A percentile compares a stretch with the other conserved stretches of the same genome.
Evolutionary conservation across 2,113 vertebrate species (phyloP).

Genomic region (Myiopsitta monachus): DNA sequence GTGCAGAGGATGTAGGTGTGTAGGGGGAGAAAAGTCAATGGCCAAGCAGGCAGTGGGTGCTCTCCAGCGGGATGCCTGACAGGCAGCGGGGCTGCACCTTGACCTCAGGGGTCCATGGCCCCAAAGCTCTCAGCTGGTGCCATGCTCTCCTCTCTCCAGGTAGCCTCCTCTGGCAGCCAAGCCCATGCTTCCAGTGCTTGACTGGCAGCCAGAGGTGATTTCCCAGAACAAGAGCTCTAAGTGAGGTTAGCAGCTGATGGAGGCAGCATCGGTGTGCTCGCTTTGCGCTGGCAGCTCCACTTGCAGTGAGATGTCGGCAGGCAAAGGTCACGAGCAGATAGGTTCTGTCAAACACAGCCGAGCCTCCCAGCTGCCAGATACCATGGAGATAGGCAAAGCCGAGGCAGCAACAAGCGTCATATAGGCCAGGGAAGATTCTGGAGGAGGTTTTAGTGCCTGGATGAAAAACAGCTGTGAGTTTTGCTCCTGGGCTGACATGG

Average conservation of each 20-base stretch:
- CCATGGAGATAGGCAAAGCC: neutral
- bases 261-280: neutral
- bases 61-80: neutral
- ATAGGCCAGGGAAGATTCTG: neutral
- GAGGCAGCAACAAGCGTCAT: neutral
- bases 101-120: fast-evolving
- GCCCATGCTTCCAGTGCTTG: neutral
- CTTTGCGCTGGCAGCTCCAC: neutral
- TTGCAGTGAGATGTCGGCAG: fast-evolving
- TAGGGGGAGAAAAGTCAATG: neutral
- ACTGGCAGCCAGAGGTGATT: neutral
- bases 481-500: neutral
- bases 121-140: neutral
- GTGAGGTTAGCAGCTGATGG: neutral
- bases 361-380: neutral
- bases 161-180: neutral
- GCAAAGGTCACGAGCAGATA: neutral
- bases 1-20: neutral
- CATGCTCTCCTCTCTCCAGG: neutral
- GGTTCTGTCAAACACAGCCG: neutral
- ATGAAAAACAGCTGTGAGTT: neutral
- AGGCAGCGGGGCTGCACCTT: neutral
- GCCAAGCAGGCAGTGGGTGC: neutral
- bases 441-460: neutral
- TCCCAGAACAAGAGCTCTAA: neutral